Evolutionary conservation across 2,888 invertebrate genomes (phyloP).

Genomic region (Diogma glabrata): DNA sequence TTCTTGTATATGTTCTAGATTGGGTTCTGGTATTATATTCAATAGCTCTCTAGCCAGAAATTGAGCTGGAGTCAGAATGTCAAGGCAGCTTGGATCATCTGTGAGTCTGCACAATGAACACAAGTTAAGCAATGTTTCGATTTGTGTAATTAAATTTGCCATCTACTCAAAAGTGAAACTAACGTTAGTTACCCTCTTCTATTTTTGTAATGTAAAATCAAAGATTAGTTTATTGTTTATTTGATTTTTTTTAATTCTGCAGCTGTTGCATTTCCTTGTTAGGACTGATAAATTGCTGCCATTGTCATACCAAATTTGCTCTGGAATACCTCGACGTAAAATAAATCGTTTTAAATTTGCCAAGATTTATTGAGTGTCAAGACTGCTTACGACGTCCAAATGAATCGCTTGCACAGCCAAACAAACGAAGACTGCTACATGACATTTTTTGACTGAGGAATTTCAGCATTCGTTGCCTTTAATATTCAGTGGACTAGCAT

Average conservation of each 20-base stretch:
- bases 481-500: not conserved
- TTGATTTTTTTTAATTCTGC: not conserved
- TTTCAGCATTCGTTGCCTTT: too few species aligned
- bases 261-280: too few species aligned
- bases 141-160: not conserved
- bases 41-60: not conserved
- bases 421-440: not conserved
- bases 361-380: too few species aligned
- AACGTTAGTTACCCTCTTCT: not conserved
- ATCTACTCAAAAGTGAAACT: not conserved
- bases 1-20: too few species aligned
- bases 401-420: not conserved
- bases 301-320: not conserved
- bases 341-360: too few species aligned
- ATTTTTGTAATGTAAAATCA: not conserved
- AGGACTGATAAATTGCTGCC: too few species aligned
- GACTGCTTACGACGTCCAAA: not conserved
- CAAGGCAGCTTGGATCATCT: not conserved
- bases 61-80: not conserved
- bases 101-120: not conserved
- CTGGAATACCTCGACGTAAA: not conserved
- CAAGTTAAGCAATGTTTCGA: not conserved
- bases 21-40: too few species aligned
- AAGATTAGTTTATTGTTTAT: not conserved
- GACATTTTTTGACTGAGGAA: too few species aligned